Evolutionary conservation across 1,140 invertebrate genomes (phyloP), one percentile per base, ranked within the genome.

Genomic region (Wasmannia auropunctata): DNA sequence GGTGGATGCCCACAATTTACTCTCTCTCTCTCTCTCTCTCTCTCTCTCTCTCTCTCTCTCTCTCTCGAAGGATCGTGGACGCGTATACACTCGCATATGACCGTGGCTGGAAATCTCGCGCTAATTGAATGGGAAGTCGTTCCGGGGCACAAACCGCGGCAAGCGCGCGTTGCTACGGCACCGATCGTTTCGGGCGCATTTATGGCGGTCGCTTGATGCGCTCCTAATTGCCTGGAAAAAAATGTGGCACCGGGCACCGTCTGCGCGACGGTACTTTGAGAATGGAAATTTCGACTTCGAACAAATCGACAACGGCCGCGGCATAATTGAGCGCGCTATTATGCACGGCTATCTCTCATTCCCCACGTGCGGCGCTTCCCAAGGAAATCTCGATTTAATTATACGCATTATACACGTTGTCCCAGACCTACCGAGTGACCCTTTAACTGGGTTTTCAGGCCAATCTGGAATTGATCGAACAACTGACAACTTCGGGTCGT

Each of bases 61-160:
- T 34, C 34, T 58, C 51, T 60, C 54, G 56, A 58, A 65, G 28
- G 31, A 31, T 79, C 22, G 37, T 14, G 22, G 25, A 22, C 16
- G 54, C 14, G 31, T 74, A n/a, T n/a, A 25, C 7, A 37, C 74
- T 62, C 56, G 54, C 22, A 60, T n/a, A n/a, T 62, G 51, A 34
- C 31, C 22, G 22, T 5, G 22, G 16, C 16, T 43, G 75, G 56
- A 63, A 77, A 77, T 58, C 75, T 63, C 37, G 37, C 34, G 75
- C 75, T 77, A 77, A 77, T 77, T 77, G 75, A 77, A 77, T 63
- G 75, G 40, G 75, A 63, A 63, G 75, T 77, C 56, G 74, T 63
- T 63, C 31, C 49, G 54, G 56, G 25, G 19, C 25, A n/a, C n/a
- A 31, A 63, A 77, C 37, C 75, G 75, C 74, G 74, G 74, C n/a